Conservation (phyloP, 2,888 invertebrate genomes). For the Ochropleura leucogaster region DNA sequence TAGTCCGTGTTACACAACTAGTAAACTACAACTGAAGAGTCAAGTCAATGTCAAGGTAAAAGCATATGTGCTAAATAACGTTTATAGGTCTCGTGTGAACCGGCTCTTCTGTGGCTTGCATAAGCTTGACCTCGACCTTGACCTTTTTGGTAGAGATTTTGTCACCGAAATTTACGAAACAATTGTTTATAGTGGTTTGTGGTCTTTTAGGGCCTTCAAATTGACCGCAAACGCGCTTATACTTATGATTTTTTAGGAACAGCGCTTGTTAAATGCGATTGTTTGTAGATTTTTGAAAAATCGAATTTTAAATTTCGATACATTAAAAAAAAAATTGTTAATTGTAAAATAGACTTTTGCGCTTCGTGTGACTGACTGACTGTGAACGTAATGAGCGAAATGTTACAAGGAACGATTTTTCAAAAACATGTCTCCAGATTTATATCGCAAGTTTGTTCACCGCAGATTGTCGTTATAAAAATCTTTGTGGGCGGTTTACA, state of each 20-base stretch:
- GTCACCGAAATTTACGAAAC: not conserved
- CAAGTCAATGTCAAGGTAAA: not conserved
- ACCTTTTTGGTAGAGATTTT: not conserved
- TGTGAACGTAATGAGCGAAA: not conserved
- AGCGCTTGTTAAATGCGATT: not conserved
- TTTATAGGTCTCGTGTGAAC: not conserved
- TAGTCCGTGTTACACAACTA: not conserved
- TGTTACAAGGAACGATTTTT: not conserved
- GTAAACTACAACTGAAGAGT: not conserved
- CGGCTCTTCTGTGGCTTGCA: not conserved
- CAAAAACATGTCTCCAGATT: not conserved
- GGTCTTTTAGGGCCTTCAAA: not conserved
- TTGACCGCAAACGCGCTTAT: not conserved
- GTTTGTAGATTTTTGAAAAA: not conserved
- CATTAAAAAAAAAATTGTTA: too few relatives aligned
- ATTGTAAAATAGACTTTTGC: not conserved
- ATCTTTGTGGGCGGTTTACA: not conserved
- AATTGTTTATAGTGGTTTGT: not conserved
- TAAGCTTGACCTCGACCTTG: not conserved
- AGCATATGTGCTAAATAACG: not conserved
- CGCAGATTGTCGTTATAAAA: not conserved
- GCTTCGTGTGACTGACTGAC: not conserved
- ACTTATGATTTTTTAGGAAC: not conserved
- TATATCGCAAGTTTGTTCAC: not conserved
- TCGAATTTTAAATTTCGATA: not conserved